phyloP scores from a whole-genome alignment of 2,797 vertebrate species.

The Okamejei kenojei region DNA sequence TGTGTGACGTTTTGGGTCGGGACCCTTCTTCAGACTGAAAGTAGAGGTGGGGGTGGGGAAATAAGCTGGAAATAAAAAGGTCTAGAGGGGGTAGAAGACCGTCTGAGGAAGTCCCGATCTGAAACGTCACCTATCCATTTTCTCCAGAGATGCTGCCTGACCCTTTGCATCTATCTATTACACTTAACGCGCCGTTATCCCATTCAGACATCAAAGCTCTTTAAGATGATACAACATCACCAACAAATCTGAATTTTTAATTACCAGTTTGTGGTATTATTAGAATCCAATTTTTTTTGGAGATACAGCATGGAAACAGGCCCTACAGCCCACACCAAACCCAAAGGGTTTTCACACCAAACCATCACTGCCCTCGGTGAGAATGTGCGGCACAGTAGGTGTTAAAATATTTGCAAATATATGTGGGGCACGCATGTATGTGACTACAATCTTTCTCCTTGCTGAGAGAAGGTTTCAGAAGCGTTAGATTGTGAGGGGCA shows the following conservation, averaged over 20 bases:
- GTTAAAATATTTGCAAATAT: neutral
- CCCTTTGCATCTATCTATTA: no score
- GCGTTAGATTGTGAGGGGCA: neutral
- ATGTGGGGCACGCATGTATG: neutral
- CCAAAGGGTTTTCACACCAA: neutral
- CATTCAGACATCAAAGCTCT: neutral
- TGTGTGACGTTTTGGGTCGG: no score
- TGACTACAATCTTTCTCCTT: neutral
- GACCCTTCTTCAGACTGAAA: no score
- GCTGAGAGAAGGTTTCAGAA: neutral
- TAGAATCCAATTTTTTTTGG: neutral
- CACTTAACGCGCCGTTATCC: neutral
- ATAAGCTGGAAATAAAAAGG: no score
- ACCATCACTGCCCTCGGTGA: neutral
- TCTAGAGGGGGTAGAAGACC: no score
- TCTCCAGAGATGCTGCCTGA: no score
- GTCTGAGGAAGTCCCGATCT: no score
- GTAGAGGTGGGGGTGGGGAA: no score
- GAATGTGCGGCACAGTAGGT: neutral
- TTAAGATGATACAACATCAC: no score
- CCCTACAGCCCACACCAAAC: no score
- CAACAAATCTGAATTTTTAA: neutral
- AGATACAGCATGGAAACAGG: no score
- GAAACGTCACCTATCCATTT: no score
- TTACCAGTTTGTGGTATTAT: neutral